phyloP scores from a whole-genome alignment of 2,888 invertebrate species.

The Machimus rusticus region DNA sequence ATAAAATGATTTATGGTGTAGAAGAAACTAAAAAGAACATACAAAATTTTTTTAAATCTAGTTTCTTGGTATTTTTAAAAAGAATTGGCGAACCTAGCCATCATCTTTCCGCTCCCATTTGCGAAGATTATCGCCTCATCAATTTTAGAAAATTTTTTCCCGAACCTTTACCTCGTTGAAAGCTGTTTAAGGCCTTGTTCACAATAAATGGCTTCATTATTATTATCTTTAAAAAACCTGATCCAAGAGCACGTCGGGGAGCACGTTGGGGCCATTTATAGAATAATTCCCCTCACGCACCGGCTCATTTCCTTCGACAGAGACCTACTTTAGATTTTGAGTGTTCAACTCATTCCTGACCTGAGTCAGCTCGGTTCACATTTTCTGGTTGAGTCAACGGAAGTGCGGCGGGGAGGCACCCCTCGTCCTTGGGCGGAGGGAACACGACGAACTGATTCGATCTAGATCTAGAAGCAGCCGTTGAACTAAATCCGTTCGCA shows the following conservation, averaged over 20 bases:
- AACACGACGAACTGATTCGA: neutral
- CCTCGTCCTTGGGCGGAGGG: neutral
- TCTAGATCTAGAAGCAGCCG: neutral
- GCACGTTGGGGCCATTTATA: neutral
- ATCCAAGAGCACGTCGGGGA: neutral
- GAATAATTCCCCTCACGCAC: neutral
- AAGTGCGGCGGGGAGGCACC: neutral
- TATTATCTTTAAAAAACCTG: neutral
- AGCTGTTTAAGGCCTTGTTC: neutral
- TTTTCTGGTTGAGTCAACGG: conserved; percentile 19
- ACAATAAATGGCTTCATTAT: neutral
- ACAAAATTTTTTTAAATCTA: neutral
- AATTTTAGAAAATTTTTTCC: neutral
- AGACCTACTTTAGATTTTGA: neutral
- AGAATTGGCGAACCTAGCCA: neutral
- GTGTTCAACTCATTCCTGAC: conserved; percentile 1
- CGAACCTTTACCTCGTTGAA: neutral
- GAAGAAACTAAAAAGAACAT: neutral
- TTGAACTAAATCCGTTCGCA: neutral
- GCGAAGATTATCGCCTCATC: neutral
- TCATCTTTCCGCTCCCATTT: neutral
- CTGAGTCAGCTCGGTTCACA: conserved; percentile 1
- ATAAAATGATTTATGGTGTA: neutral
- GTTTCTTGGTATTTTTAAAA: neutral
- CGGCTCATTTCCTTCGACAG: neutral